These are phyloP conservation scores for Tapirus indicus DNA, from an alignment of 2,797 vertebrate species.

Conservation along the genomic window DNA sequence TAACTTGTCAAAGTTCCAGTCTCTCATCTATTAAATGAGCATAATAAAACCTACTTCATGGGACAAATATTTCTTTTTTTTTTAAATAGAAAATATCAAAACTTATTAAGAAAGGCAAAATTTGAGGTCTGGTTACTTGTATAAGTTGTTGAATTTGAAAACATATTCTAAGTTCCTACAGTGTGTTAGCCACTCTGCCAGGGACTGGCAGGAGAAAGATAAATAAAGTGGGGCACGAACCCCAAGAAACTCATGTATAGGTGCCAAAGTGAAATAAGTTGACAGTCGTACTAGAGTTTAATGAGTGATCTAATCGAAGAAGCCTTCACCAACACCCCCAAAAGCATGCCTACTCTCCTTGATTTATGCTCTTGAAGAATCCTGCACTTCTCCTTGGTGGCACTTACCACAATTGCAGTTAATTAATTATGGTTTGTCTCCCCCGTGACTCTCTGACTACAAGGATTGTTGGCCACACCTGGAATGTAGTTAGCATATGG, in stretches of 20 bases:
- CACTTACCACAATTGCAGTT: background rate
- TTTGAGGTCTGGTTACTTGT: background rate
- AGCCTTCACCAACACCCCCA: background rate
- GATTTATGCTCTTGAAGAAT: background rate
- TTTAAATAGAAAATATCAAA: background rate
- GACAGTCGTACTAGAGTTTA: background rate
- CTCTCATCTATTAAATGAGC: background rate
- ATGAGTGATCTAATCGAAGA: background rate
- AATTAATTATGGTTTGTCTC: background rate
- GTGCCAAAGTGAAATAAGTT: background rate
- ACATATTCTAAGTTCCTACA: background rate
- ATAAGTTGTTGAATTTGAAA: background rate
- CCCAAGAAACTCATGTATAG: background rate
- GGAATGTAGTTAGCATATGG: background rate
- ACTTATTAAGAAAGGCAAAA: background rate
- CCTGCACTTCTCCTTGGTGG: background rate
- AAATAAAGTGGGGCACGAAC: background rate
- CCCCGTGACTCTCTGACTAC: background rate
- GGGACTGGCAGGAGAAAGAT: background rate
- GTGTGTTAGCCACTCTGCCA: background rate
- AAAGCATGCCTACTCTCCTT: background rate
- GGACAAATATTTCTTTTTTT: background rate
- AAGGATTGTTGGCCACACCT: background rate
- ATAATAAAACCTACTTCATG: background rate
- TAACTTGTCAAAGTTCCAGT: background rate